These are phyloP conservation scores for Trichoplusia ni DNA, from an alignment of 1,140 invertebrate species.

Conservation along the genomic window DNA sequence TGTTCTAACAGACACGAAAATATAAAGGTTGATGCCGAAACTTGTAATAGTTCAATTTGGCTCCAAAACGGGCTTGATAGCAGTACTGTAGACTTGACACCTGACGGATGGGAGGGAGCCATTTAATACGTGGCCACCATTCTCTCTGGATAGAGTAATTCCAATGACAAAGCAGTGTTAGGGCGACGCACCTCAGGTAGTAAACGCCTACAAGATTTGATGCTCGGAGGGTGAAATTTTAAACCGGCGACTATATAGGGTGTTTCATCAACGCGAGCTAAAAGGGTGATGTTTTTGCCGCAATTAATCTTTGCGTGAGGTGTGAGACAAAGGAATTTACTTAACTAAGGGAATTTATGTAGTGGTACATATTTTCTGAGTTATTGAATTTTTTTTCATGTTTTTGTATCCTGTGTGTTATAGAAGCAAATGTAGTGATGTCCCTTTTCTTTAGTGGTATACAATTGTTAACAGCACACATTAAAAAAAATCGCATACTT, in stretches of 20 bases:
- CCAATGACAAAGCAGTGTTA: slow-evolving; percentile 47
- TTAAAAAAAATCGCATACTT: slow-evolving; percentile 11
- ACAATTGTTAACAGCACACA: no score
- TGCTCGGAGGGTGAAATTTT: slow-evolving; percentile 21
- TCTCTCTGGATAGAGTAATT: slow-evolving; percentile 45
- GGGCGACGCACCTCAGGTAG: slow-evolving; percentile 28
- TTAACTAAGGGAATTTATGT: slow-evolving; percentile 1
- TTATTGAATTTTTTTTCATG: no score
- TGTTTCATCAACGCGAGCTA: slow-evolving; percentile 12
- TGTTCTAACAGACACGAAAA: background rate
- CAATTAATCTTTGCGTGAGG: slow-evolving; percentile 12
- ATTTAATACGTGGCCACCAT: slow-evolving; percentile 40
- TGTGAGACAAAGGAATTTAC: slow-evolving; percentile 1
- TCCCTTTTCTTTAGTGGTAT: no score
- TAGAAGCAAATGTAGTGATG: no score
- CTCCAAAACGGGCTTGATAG: slow-evolving; percentile 8
- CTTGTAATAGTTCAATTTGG: slow-evolving; percentile 32
- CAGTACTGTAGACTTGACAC: slow-evolving; percentile 23
- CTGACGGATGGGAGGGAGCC: slow-evolving; percentile 38
- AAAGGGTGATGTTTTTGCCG: slow-evolving; percentile 26
- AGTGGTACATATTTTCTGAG: background rate
- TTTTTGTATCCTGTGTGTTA: no score
- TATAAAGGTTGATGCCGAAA: slow-evolving; percentile 11
- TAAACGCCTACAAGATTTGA: slow-evolving; percentile 22
- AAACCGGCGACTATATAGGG: slow-evolving; percentile 1